Conservation (phyloP, 1,140 invertebrate species). For the Trinorchestia longiramus region DNA sequence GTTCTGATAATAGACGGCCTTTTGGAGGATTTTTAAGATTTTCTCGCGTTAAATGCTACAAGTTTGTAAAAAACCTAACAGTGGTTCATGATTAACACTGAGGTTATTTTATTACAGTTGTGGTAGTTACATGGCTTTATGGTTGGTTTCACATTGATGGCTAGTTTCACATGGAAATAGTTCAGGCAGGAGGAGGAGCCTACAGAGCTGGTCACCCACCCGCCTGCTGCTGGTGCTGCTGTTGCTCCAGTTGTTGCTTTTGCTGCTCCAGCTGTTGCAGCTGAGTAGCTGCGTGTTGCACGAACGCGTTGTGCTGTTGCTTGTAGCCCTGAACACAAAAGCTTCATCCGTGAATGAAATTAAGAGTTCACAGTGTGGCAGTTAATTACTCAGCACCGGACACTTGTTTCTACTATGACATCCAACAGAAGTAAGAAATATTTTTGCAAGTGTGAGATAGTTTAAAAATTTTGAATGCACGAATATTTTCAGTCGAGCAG, state of each 20-base stretch:
- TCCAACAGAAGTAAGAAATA: neutral
- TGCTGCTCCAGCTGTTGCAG: slow-evolving; percentile 87
- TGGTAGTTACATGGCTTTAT: too few species aligned
- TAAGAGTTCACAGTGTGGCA: neutral
- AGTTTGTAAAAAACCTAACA: neutral
- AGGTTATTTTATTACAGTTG: too few species aligned
- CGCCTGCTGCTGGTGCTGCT: slow-evolving; percentile 62
- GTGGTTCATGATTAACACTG: neutral
- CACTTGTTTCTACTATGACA: neutral
- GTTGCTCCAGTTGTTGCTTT: slow-evolving; percentile 80
- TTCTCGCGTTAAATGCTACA: neutral
- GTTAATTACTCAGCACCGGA: neutral
- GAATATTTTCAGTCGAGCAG: too few species aligned
- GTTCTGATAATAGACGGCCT: too few species aligned
- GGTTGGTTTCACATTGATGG: too few species aligned
- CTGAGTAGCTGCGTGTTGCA: slow-evolving; percentile 82
- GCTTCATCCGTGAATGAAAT: neutral
- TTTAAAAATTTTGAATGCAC: too few species aligned
- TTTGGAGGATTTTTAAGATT: neutral
- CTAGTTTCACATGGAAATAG: too few species aligned
- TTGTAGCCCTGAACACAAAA: slow-evolving; percentile 77
- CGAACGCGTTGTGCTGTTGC: slow-evolving; percentile 94
- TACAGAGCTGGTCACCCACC: neutral
- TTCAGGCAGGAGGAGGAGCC: neutral
- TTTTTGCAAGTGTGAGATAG: too few species aligned